A percentile compares a stretch with the other conserved stretches of the same genome.
Conservation (phyloP, 92 coral and sea anemone species). For the Paramuricea clavata region DNA sequence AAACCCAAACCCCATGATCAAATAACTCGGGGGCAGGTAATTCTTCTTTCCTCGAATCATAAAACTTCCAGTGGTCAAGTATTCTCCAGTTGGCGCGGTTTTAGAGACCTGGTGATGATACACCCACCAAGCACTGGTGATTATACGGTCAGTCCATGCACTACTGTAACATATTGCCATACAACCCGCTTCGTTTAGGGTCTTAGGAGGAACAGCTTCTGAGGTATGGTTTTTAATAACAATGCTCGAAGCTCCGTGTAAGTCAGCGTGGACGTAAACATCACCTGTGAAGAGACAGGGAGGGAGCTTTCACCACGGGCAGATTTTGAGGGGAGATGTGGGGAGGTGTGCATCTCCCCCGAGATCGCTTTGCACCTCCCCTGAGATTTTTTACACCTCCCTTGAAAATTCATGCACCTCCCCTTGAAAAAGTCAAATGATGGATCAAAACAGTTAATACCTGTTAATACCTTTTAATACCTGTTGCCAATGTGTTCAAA, state of each 20-base stretch:
- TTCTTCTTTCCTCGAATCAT: slow-evolving; percentile 99
- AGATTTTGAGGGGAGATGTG: no score
- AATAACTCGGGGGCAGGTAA: slow-evolving; percentile 90
- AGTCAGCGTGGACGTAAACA: slow-evolving; percentile 93
- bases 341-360: no score
- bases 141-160: slow-evolving; percentile 90
- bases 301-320: background rate
- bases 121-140: slow-evolving; percentile 99
- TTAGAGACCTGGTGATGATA: slow-evolving; percentile 98
- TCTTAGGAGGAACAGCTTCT: slow-evolving; percentile 91
- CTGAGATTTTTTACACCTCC: no score
- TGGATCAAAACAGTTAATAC: no score
- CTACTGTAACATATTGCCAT: slow-evolving; percentile 95
- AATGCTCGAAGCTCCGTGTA: slow-evolving; percentile 95
- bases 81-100: slow-evolving; percentile 99
- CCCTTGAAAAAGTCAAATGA: no score
- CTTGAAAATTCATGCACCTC: no score
- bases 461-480: no score
- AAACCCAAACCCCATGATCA: slow-evolving; percentile 95
- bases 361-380: no score
- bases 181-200: slow-evolving; percentile 92
- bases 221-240: slow-evolving; percentile 84
- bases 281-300: slow-evolving; percentile 70
- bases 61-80: slow-evolving; percentile 97
- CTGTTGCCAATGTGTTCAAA: no score